Evolutionary conservation across 1,140 invertebrate genomes (phyloP).

Genomic region (Cylas formicarius): DNA sequence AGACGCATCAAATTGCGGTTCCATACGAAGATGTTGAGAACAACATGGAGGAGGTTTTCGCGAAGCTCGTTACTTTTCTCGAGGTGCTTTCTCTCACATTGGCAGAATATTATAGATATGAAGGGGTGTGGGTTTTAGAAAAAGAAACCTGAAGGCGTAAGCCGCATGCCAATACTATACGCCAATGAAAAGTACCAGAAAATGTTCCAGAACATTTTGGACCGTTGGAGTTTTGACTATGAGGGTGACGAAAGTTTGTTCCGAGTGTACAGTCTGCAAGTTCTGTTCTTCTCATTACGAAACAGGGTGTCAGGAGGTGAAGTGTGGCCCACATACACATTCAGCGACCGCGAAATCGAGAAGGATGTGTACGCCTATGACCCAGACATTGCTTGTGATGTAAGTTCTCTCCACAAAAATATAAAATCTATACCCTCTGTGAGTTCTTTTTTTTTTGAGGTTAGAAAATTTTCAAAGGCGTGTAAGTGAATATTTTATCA

Average conservation of each 20-base stretch:
- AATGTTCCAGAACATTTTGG: conserved; percentile 40
- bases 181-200: conserved; percentile 42
- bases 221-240: conserved; percentile 39
- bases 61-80: conserved; percentile 22
- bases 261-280: conserved; percentile 49
- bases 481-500: too few relatives aligned
- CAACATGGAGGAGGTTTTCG: conserved; percentile 35
- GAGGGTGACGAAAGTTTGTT: conserved; percentile 38
- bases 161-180: conserved; percentile 44
- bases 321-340: conserved; percentile 39
- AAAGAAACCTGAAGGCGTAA: conserved; percentile 16
- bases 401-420: conserved; percentile 30
- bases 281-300: conserved; percentile 44
- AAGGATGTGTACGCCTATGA: conserved; percentile 47
- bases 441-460: too few relatives aligned
- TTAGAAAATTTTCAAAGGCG: too few relatives aligned
- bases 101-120: neutral
- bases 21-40: conserved; percentile 34
- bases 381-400: conserved; percentile 45
- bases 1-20: conserved; percentile 44
- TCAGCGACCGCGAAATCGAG: conserved; percentile 43
- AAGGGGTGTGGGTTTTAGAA: conserved; percentile 30
- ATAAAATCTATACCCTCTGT: neutral
- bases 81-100: conserved; percentile 1
- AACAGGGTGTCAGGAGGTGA: conserved; percentile 35